Conservation (phyloP, 1,140 invertebrate genomes). For the Proales similis region DNA sequence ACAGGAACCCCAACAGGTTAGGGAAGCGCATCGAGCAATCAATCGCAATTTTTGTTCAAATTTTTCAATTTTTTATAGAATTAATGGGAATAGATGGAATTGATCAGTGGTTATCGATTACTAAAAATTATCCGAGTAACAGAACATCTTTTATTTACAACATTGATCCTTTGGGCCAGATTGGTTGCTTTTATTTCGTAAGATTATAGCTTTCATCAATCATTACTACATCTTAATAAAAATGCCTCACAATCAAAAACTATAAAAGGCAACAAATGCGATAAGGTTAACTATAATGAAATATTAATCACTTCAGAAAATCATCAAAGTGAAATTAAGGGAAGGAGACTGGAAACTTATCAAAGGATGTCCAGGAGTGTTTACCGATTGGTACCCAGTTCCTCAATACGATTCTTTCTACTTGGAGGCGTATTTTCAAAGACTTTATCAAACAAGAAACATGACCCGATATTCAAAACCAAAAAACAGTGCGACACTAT, state of each 20-base stretch:
- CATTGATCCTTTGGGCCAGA: conserved; percentile 32
- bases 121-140: background rate
- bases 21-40: background rate
- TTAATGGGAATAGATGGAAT: conserved; percentile 5
- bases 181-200: conserved; percentile 39
- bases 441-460: background rate
- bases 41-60: conserved; percentile 16
- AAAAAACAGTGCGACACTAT: background rate
- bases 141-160: conserved; percentile 6
- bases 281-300: no score
- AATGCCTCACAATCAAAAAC: no score
- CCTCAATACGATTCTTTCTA: background rate
- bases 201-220: no score
- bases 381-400: background rate
- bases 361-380: background rate
- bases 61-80: no score
- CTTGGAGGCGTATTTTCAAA: background rate
- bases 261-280: background rate
- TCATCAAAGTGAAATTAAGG: no score
- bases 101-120: conserved; percentile 12
- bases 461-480: background rate
- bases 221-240: no score
- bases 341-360: conserved; percentile 3
- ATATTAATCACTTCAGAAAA: no score
- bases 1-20: conserved; percentile 39